Evolutionary conservation across 2,113 vertebrate genomes (phyloP).

Genomic region (Odontophorus gujanensis): DNA sequence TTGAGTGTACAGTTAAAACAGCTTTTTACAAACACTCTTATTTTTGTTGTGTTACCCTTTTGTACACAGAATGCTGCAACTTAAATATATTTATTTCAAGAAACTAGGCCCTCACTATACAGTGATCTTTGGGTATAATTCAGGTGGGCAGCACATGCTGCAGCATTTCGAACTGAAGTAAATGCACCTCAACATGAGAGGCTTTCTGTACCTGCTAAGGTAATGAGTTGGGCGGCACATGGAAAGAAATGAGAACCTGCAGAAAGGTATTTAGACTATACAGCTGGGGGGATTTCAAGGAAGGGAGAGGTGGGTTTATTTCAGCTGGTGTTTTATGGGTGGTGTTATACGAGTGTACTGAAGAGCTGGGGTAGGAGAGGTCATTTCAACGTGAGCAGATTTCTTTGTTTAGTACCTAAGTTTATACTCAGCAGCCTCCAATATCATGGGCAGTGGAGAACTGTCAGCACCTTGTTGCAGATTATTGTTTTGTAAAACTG

Average conservation of each 20-base stretch:
- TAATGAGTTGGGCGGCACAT: rapidly evolving
- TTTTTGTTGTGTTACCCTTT: neutral
- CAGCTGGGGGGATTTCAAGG: rapidly evolving
- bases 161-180: neutral
- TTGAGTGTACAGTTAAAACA: neutral
- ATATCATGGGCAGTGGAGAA: neutral
- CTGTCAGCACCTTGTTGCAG: neutral
- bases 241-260: neutral
- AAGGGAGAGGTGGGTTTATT: neutral
- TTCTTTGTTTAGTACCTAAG: neutral
- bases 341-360: neutral
- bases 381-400: neutral
- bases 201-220: neutral
- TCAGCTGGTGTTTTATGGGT: neutral
- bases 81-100: neutral
- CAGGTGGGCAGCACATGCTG: neutral
- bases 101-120: neutral
- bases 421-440: neutral
- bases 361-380: neutral
- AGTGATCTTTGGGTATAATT: neutral
- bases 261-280: neutral
- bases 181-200: neutral
- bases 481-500: neutral
- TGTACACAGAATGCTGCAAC: neutral
- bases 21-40: neutral